Conservation (phyloP, 2,797 vertebrate genomes). For the Moxostoma hubbsi region DNA sequence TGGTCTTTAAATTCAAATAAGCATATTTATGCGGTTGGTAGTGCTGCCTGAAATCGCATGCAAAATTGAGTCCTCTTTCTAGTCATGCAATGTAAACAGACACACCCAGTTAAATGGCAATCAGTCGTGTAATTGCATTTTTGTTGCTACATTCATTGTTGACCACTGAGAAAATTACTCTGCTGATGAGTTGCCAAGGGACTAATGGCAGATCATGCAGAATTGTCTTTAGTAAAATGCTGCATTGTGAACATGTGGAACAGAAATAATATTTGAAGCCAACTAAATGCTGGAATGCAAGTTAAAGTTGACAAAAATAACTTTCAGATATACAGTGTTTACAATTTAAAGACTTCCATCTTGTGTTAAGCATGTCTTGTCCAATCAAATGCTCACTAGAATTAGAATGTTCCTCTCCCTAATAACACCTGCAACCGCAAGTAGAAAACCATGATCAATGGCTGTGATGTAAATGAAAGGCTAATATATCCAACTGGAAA, state of each 20-base stretch:
- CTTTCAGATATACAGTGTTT: too few species aligned
- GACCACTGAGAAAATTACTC: constrained; percentile 16
- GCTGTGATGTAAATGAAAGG: too few species aligned
- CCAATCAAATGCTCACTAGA: too few species aligned
- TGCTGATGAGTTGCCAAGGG: constrained; percentile 4
- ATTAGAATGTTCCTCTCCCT: too few species aligned
- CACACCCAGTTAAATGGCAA: constrained; percentile 25
- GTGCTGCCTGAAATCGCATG: background rate
- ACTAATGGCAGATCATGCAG: constrained; percentile 26
- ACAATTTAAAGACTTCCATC: too few species aligned
- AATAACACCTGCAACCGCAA: too few species aligned
- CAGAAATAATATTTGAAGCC: background rate
- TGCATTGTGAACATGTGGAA: constrained; percentile 51
- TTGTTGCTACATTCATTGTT: constrained; percentile 16
- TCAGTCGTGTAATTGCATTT: constrained; percentile 26
- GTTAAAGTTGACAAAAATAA: background rate
- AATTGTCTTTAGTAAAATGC: constrained; percentile 31
- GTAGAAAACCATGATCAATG: too few species aligned
- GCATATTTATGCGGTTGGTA: background rate
- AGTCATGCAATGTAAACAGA: constrained; percentile 9
- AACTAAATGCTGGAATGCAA: background rate
- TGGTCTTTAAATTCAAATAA: background rate
- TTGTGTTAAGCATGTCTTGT: too few species aligned
- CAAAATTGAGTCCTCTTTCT: background rate
- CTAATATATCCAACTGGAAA: too few species aligned